Base-by-base conservation (phyloP, 2,888 invertebrate genomes). In the Conus canariensis region DNA sequence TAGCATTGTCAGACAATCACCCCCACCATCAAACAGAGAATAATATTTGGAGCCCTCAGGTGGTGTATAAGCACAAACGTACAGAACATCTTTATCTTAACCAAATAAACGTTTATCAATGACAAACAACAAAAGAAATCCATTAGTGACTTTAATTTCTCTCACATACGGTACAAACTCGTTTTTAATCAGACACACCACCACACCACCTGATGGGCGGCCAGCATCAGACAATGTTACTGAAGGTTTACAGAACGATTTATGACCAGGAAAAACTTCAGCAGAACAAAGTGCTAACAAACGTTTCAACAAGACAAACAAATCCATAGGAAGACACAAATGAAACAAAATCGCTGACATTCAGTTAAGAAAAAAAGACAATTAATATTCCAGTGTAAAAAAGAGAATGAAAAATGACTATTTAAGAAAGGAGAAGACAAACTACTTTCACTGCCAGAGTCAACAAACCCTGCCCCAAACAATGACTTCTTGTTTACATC, bases 51-150 rank as follows among this genome's bases (percentile, higher is more conserved):
- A 85, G 12, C 56, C 22, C 16, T 59, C 85, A 19, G 85, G 85
- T n/a, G 85, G 85, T 10, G 56, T 8, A 60, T 59, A 85, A 19
- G 25, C 22, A 85, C 59, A 85, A 4, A 85, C 56, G 12, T 60
- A 30, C 59, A 85, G 3, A 22, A 64, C 59, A 85, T 85, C 85
- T 19, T 59, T 64, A 6, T 12, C 19, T 6, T 8, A 14, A 7
- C 85, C 85, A 85, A 85, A 85, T 19, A 85, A 60, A n/a, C 6
- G 5, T 60, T 64, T 85, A 14, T 60, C n/a, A 85, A 85, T 30
- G 22, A 85, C 4, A 60, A 60, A 60, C 14, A 30, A 10, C 10
- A 60, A 64, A 85, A 85, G 12, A 25, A 16, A 12, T 8, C 85
- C n/a, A 25, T n/a, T 10, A 25, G 3, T 1, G 5, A 22, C 25